Conservation (phyloP, 2,797 vertebrate species). For the Hippopotamyrus pictus region DNA sequence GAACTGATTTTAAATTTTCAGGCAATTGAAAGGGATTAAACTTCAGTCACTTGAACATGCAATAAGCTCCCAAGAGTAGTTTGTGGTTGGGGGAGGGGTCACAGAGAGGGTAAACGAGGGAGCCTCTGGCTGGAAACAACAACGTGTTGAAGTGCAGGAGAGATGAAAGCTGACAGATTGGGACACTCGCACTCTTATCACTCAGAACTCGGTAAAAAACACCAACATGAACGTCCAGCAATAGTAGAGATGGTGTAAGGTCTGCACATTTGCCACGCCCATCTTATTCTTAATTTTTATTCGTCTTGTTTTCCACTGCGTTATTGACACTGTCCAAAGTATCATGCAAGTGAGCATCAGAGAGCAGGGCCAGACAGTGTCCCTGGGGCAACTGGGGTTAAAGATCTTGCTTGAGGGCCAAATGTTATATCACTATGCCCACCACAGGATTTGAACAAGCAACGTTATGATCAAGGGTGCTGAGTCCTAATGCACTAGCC, state of each 20-base stretch:
- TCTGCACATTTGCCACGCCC: not conserved
- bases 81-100: constrained; percentile 4
- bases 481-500: not conserved
- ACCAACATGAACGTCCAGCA: not conserved
- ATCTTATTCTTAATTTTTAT: not conserved
- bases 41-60: constrained; percentile 11
- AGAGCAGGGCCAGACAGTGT: not conserved
- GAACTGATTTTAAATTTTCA: constrained; percentile 8
- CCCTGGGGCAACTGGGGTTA: not conserved
- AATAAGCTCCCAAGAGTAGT: constrained; percentile 14
- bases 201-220: not conserved
- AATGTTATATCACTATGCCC: not conserved
- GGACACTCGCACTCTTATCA: not conserved
- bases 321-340: not conserved
- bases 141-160: constrained; percentile 5
- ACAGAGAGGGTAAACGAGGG: constrained; percentile 4
- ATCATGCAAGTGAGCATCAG: not conserved
- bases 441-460: not conserved
- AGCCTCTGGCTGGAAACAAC: not conserved
- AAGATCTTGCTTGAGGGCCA: not conserved
- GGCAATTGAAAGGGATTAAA: constrained; percentile 20
- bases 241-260: not conserved
- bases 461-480: not conserved
- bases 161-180: constrained; percentile 7
- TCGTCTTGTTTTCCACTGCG: not conserved